Conservation (phyloP, 2,888 invertebrate genomes). For the Scotopteryx bipunctaria region DNA sequence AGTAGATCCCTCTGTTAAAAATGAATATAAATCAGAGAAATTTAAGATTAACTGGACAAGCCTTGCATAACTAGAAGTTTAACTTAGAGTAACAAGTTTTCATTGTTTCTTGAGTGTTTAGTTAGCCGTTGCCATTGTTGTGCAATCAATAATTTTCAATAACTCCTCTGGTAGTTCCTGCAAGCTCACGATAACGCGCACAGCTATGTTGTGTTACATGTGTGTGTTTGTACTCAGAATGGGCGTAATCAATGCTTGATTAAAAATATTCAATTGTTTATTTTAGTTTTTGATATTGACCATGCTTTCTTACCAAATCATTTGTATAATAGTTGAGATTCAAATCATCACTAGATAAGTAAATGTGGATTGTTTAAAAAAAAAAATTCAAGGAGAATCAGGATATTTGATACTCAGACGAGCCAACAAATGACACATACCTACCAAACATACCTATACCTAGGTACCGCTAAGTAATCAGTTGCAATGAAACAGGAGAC, state of each 20-base stretch:
- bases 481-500: slow-evolving; percentile 28
- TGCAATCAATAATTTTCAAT: slow-evolving; percentile 79
- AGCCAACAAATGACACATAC: slow-evolving; percentile 22
- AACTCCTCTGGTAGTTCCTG: slow-evolving; percentile 70
- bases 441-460: slow-evolving; percentile 5
- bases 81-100: slow-evolving; percentile 57
- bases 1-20: slow-evolving; percentile 21
- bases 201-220: slow-evolving; percentile 13
- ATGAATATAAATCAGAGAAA: slow-evolving; percentile 46
- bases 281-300: slow-evolving; percentile 41
- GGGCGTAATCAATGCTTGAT: slow-evolving; percentile 67
- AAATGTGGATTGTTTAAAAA: too few species aligned
- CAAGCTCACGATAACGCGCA: slow-evolving; percentile 60
- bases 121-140: slow-evolving; percentile 69
- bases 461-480: slow-evolving; percentile 1
- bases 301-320: slow-evolving; percentile 23
- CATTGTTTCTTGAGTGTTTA: slow-evolving; percentile 65
- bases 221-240: slow-evolving; percentile 38
- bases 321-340: too few species aligned
- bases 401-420: slow-evolving; percentile 28
- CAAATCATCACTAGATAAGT: too few species aligned
- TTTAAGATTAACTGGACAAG: slow-evolving; percentile 42
- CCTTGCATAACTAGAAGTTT: slow-evolving; percentile 48
- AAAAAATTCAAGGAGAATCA: slow-evolving; percentile 32
- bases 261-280: slow-evolving; percentile 63